A percentile compares a stretch with the other conserved stretches of the same genome.
Evolutionary conservation across 1,140 invertebrate genomes (phyloP).

Genomic region (Nixonia krombeini): DNA sequence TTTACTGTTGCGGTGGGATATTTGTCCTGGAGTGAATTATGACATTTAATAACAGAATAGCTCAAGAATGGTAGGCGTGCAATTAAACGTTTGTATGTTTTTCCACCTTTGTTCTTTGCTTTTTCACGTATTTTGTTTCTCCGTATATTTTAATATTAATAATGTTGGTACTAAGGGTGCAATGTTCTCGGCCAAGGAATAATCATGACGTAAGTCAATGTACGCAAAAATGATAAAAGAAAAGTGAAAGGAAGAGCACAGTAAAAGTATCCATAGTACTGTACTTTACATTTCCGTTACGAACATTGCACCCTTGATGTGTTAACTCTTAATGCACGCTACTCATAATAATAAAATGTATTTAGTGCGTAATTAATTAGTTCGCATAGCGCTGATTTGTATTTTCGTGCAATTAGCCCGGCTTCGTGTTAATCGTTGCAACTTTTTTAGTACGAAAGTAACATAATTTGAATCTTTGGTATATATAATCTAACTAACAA

Average conservation of each 20-base stretch:
- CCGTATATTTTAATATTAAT: not conserved
- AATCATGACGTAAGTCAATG: too few relatives aligned
- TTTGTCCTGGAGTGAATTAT: too few relatives aligned
- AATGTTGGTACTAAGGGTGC: not conserved
- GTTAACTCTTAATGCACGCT: constrained; percentile 20
- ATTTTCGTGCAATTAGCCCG: constrained; percentile 16
- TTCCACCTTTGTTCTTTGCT: constrained; percentile 14
- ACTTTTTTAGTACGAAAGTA: not conserved
- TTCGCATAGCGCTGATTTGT: constrained; percentile 26
- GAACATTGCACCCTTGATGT: too few relatives aligned
- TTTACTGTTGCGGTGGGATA: not conserved
- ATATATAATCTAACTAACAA: too few relatives aligned
- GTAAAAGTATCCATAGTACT: too few relatives aligned
- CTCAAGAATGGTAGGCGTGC: constrained; percentile 6
- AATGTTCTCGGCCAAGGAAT: too few relatives aligned
- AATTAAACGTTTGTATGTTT: not conserved
- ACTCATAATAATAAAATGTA: constrained; percentile 15
- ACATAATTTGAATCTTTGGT: not conserved
- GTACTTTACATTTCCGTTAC: too few relatives aligned
- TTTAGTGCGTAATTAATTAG: constrained; percentile 26
- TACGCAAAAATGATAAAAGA: too few relatives aligned
- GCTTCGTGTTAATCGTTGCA: constrained; percentile 16
- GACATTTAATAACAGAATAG: not conserved
- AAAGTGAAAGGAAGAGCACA: too few relatives aligned
- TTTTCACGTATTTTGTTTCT: not conserved